Base-by-base conservation (phyloP, 2,888 invertebrate genomes). In the Malthinus seriepunctatus region DNA sequence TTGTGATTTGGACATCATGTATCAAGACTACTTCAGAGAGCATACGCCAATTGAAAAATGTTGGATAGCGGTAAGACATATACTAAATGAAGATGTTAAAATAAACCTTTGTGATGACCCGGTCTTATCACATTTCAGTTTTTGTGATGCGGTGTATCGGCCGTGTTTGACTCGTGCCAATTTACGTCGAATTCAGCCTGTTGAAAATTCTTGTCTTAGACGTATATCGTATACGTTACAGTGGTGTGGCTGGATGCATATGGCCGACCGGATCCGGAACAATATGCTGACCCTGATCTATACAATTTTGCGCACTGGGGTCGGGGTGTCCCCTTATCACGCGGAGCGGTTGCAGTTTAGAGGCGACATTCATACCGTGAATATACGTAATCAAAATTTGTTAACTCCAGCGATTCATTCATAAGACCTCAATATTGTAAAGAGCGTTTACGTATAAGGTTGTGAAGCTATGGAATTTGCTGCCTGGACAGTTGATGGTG, bases 121-220 rank as follows among this genome's bases (percentile, higher is more conserved):
- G 8, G 44, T 51, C 2, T 15, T 44, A 2, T 44, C 42, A 1
- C 15, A 32, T n/a, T 32, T 44, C n/a, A 44, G 42, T 33, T 51
- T 14, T 12, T n/a, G 14, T 12, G 44, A 51, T 15, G 2, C n/a
- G 2, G 34, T 51, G 5, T 51, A 51, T 34, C 33, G 44, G 1
- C 15, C 33, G 2, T 51, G 51, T 10, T 4, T 51, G 3, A 34
- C 39, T 12, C 1, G 5, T 9, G 9, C 2, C 1, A 42, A 44
- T 14, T 8, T 35, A 51, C 60, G 10, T 57, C n/a, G 34, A 32
- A 33, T 44, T 9, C 44, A 51, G 8, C 8, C 4, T 1, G n/a
- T 44, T 1, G 12, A 51, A 34, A 39, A 51, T 42, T 7, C 44
- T 14, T 51, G 51, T 15, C 12, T 51, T 2, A 45, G 34, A 37